A percentile compares a stretch with the other conserved stretches of the same genome.
These are phyloP conservation scores for Oscheius myriophilus DNA, from an alignment of 2,888 invertebrate genomes.

Conservation along the genomic window DNA sequence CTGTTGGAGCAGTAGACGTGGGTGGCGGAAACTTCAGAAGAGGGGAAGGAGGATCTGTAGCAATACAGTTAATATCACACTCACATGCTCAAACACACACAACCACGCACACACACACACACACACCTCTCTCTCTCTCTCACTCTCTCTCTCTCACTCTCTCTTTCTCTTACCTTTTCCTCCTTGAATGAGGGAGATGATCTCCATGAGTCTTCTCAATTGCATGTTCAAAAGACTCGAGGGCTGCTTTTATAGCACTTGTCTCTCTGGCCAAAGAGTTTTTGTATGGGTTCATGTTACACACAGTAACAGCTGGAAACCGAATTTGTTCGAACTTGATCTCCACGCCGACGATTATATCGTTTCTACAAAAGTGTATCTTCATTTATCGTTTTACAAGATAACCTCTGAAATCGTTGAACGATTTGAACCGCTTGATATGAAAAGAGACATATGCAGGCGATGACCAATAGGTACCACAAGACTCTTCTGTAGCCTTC, in stretches of 20 bases:
- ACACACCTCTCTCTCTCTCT: too few relatives aligned
- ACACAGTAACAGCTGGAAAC: slow-evolving; percentile 68
- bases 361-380: slow-evolving; percentile 52
- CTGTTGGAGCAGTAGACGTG: slow-evolving; percentile 22
- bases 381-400: not conserved
- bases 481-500: slow-evolving; percentile 50
- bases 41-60: not conserved
- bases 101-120: too few relatives aligned
- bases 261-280: slow-evolving; percentile 63
- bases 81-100: not conserved
- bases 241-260: slow-evolving; percentile 58
- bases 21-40: not conserved
- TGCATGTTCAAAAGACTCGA: slow-evolving; percentile 64
- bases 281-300: slow-evolving; percentile 69
- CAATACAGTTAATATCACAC: not conserved
- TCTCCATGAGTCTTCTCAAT: slow-evolving; percentile 28
- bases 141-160: too few relatives aligned
- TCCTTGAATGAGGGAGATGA: slow-evolving; percentile 6
- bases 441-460: slow-evolving; percentile 62
- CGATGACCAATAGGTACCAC: slow-evolving; percentile 64
- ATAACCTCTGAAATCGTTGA: slow-evolving; percentile 55
- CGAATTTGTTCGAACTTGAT: slow-evolving; percentile 69
- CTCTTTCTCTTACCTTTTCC: slow-evolving; percentile 7
- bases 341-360: slow-evolving; percentile 70
- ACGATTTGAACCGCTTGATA: slow-evolving; percentile 66